These are phyloP conservation scores for Drosophila neocordata DNA, from an alignment of 1,140 invertebrate species.

Conservation along the genomic window DNA sequence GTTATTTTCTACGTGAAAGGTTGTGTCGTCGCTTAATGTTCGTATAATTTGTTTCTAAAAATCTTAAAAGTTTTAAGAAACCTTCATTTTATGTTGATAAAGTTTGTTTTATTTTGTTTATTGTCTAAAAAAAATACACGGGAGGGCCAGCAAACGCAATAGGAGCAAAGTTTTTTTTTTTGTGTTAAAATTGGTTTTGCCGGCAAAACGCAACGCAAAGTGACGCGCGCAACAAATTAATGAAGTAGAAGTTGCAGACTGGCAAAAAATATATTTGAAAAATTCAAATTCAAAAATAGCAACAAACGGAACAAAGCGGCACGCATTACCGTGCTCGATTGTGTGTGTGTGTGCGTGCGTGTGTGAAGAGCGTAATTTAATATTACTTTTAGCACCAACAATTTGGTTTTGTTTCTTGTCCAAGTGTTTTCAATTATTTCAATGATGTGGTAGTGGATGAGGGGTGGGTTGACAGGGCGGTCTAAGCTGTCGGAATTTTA, in stretches of 20 bases:
- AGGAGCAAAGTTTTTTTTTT: not conserved
- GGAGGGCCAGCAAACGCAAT: not conserved
- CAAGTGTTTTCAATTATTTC: constrained; percentile 9
- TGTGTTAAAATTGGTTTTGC: not conserved
- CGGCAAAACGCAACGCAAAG: constrained; percentile 3
- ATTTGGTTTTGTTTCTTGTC: constrained; percentile 11
- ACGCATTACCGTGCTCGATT: not conserved
- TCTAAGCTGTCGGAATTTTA: too few relatives aligned
- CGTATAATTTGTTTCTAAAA: not conserved
- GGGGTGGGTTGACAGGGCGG: not conserved
- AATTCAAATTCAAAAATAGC: constrained; percentile 5
- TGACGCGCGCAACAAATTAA: constrained; percentile 4
- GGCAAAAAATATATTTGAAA: constrained; percentile 9
- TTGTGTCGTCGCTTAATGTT: not conserved
- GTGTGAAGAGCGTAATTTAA: not conserved
- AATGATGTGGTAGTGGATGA: not conserved
- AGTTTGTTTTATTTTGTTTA: not conserved
- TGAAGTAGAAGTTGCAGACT: not conserved
- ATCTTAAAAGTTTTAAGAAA: not conserved
- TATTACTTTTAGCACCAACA: constrained; percentile 1
- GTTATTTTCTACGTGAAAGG: not conserved
- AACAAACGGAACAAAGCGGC: not conserved
- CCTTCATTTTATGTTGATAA: not conserved
- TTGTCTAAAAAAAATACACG: not conserved
- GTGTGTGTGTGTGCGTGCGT: not conserved